phyloP scores from a whole-genome alignment of 2,797 vertebrate species.

The Chaetophractus vellerosus region DNA sequence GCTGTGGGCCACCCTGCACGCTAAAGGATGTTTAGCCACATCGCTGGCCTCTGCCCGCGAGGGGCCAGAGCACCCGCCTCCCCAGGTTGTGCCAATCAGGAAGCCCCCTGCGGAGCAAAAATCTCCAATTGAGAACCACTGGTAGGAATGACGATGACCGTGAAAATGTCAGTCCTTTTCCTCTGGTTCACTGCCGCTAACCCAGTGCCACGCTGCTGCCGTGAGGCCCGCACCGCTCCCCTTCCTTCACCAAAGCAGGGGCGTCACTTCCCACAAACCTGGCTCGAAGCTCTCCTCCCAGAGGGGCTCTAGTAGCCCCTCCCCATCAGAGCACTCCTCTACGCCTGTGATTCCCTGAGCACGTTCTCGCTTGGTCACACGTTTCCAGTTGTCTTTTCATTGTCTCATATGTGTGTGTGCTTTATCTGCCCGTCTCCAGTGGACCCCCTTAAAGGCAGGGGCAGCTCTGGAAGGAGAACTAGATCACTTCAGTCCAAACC shows the following conservation, averaged over 20 bases:
- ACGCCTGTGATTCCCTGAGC: neutral
- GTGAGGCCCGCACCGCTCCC: too few relatives aligned
- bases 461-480: neutral
- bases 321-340: too few relatives aligned
- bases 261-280: neutral
- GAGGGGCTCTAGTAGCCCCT: neutral
- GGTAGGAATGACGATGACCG: neutral
- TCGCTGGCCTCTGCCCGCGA: too few relatives aligned
- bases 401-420: too few relatives aligned
- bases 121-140: neutral
- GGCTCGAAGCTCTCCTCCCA: neutral
- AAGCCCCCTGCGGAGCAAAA: neutral
- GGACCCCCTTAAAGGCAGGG: neutral
- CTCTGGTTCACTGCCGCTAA: accelerated
- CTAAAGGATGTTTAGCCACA: neutral
- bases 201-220: neutral
- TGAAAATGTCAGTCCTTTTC: neutral
- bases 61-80: accelerated
- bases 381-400: neutral
- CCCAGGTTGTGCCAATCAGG: neutral
- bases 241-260: neutral
- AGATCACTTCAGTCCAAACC: constrained; percentile 1
- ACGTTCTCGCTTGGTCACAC: neutral
- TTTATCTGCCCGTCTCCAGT: neutral
- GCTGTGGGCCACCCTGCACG: neutral